Evolutionary conservation across 2,797 vertebrate genomes (phyloP).

Genomic region (Urosaurus nigricauda): DNA sequence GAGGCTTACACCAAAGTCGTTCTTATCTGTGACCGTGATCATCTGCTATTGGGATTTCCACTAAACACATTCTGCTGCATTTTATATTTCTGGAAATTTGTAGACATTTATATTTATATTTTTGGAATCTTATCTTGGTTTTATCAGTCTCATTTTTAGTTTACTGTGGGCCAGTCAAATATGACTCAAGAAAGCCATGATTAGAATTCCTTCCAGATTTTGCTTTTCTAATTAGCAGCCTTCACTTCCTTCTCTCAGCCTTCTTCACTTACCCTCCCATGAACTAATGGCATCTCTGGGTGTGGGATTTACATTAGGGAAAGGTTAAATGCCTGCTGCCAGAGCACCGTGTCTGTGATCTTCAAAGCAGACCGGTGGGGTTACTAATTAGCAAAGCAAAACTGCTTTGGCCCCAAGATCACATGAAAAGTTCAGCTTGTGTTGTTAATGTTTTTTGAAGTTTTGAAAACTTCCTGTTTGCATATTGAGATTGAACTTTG

Average conservation of each 20-base stretch:
- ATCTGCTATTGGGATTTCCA: neutral
- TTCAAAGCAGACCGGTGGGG: neutral
- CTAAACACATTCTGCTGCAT: neutral
- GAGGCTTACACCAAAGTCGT: neutral
- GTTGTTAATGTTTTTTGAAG: neutral
- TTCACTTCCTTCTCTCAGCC: neutral
- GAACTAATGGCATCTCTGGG: neutral
- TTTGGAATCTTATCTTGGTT: neutral
- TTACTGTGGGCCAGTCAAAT: neutral
- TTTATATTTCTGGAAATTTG: neutral
- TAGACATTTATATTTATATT: neutral
- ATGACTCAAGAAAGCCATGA: neutral
- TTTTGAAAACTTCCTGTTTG: neutral
- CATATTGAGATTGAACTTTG: neutral
- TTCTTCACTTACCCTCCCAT: too few species aligned
- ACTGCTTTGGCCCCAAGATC: neutral
- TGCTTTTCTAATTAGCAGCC: neutral
- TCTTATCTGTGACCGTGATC: neutral
- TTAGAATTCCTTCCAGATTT: neutral
- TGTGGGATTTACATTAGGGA: neutral
- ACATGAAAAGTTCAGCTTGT: neutral
- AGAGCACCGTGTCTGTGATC: neutral
- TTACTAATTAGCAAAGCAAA: neutral
- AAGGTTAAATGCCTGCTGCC: neutral
- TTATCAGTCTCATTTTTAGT: neutral